A percentile compares a stretch with the other conserved stretches of the same genome.
Conservation (phyloP, 2,113 vertebrate genomes). For the Bujurquina vittata region DNA sequence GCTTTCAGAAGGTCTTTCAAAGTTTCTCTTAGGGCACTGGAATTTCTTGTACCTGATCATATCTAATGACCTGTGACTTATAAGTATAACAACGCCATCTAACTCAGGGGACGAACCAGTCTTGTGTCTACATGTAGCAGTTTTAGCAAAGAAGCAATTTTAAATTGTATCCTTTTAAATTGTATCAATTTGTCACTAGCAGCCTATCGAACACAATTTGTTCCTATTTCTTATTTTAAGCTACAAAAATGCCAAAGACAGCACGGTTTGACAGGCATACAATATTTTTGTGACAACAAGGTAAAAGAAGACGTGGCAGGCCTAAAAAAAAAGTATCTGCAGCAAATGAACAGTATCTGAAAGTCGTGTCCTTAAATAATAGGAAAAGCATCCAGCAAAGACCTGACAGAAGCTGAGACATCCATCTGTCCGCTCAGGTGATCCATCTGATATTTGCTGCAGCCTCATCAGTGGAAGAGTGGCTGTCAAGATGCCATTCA, state of each 20-base stretch:
- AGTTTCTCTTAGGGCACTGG: too few relatives aligned
- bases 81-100: background rate
- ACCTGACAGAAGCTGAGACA: background rate
- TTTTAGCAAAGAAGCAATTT: background rate
- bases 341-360: constrained; percentile 1
- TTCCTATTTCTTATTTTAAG: background rate
- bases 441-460: background rate
- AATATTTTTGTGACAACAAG: constrained; percentile 1
- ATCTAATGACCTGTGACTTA: too few relatives aligned
- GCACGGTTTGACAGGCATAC: background rate
- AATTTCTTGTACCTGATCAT: too few relatives aligned
- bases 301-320: constrained; percentile 1
- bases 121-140: background rate
- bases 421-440: background rate
- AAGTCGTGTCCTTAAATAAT: background rate
- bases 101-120: background rate
- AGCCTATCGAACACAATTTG: background rate
- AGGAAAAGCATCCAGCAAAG: background rate
- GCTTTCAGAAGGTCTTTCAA: too few relatives aligned
- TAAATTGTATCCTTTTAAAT: background rate
- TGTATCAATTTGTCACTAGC: background rate
- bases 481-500: background rate
- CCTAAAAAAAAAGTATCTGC: background rate
- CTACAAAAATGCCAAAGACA: background rate
- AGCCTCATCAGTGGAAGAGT: background rate